phyloP scores from a whole-genome alignment of 2,888 invertebrate species.

The Polydrusus cervinus region DNA sequence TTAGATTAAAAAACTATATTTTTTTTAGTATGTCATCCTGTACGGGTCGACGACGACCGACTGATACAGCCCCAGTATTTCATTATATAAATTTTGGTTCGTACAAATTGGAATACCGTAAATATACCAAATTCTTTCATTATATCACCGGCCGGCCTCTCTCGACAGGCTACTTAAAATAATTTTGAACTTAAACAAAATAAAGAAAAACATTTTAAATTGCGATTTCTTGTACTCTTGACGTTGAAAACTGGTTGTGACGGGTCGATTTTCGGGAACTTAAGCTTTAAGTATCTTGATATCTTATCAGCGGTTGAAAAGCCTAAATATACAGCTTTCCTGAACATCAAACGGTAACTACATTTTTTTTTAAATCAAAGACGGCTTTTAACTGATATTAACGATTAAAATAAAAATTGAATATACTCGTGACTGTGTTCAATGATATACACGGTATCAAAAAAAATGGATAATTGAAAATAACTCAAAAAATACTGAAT shows the following conservation, averaged over 20 bases:
- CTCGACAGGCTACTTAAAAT: neutral
- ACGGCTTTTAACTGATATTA: neutral
- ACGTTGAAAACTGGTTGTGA: slow-evolving; percentile 11
- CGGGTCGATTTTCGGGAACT: slow-evolving; percentile 1
- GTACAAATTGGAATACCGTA: too few species aligned
- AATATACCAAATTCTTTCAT: too few species aligned
- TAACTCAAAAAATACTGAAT: too few species aligned
- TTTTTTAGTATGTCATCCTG: too few species aligned
- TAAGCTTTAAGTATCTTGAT: slow-evolving; percentile 2
- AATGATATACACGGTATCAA: too few species aligned
- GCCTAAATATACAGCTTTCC: slow-evolving; percentile 3
- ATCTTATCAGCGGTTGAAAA: slow-evolving; percentile 12
- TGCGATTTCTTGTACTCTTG: slow-evolving; percentile 5
- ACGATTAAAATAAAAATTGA: neutral
- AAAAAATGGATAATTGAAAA: too few species aligned
- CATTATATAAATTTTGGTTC: too few species aligned
- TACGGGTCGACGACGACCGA: too few species aligned
- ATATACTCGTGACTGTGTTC: too few species aligned
- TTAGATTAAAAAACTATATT: too few species aligned
- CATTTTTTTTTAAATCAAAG: neutral
- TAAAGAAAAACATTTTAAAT: neutral
- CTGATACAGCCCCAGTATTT: neutral
- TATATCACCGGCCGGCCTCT: too few species aligned
- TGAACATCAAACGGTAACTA: neutral
- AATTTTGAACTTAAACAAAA: neutral